These are phyloP conservation scores for Montifringilla adamsi DNA, from an alignment of 2,113 vertebrate genomes.

Conservation along the genomic window DNA sequence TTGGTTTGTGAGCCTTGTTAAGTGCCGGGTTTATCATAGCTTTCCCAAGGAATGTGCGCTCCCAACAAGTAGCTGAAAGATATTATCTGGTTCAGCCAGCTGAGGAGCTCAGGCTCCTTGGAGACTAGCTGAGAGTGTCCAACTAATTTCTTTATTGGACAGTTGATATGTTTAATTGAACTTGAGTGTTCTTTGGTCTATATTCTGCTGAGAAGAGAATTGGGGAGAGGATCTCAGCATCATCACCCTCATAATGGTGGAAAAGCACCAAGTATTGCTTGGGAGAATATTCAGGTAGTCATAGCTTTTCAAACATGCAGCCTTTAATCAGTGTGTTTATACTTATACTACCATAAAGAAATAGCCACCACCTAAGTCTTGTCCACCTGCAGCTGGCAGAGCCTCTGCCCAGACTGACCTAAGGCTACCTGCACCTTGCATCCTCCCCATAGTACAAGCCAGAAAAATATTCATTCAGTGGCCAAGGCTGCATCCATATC, in stretches of 20 bases:
- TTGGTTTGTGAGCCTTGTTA: conserved; percentile 60
- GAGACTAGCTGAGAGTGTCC: neutral
- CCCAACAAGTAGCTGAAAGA: conserved; percentile 47
- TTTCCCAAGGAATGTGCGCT: conserved; percentile 2
- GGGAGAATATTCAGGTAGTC: neutral
- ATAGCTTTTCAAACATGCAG: neutral
- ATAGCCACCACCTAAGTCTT: neutral
- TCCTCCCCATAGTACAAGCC: neutral
- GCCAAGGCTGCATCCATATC: neutral
- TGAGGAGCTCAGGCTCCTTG: neutral
- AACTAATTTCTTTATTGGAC: neutral
- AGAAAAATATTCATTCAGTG: neutral
- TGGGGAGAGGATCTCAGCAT: neutral
- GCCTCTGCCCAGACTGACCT: neutral
- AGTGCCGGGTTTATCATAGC: conserved; percentile 31
- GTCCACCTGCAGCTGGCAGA: neutral
- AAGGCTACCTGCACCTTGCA: neutral
- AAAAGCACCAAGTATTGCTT: neutral
- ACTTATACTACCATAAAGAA: neutral
- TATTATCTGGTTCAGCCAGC: conserved; percentile 10
- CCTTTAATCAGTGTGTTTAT: neutral
- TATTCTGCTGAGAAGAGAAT: neutral
- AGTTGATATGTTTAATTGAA: neutral
- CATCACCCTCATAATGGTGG: rapidly evolving
- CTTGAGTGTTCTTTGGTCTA: neutral